Base-by-base conservation (phyloP, 1,140 invertebrate genomes). In the Drosophila equinoxialis region DNA sequence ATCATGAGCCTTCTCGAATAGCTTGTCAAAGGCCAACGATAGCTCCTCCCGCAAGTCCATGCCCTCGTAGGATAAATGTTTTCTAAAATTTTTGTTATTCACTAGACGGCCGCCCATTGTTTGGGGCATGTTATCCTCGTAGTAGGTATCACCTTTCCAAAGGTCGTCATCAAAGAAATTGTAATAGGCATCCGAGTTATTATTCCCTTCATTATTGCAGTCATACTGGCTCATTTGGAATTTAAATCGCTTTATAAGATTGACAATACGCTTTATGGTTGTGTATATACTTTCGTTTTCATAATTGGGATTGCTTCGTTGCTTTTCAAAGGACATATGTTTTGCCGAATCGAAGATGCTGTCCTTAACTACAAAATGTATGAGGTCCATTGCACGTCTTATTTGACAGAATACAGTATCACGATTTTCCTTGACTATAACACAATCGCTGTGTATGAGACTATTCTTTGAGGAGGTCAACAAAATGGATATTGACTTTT, bases 361-460 rank as follows among this genome's bases (percentile, higher is more conserved):
- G 90, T 99, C 98, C 91, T 98, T 98, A 14, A 99, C 97, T 55
- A 99, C 98, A 92, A 97, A 98, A 93, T 99, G 98, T 89, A 99
- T 98, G 42, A 99, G 94, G 92, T 99, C 98, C 95, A 99, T 98
- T 14, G 98, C 98, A 73, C 98, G 94, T 70, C 98, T 94, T 96
- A 99, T 99, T 93, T 99, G 97, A 90, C 97, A 98, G 93, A 98
- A 98, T 6, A 99, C 98, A 0, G 98, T 99, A 92, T 99, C 98
- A 7, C 98, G 94, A 93, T 99, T 99, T 92, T 99, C 97, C 68
- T 97, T 94, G 0, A 98, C 97, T 35, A 97, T 96, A 60, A 96
- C 94, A 93, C 98, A 98, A 73, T 99, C 98, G 0, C 98, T 98
- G 93, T 99, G 98, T 77, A 98, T 94, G 57, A 99, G 93, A 90